Conservation (phyloP, 2,888 invertebrate genomes). For the Eulithis prunata region DNA sequence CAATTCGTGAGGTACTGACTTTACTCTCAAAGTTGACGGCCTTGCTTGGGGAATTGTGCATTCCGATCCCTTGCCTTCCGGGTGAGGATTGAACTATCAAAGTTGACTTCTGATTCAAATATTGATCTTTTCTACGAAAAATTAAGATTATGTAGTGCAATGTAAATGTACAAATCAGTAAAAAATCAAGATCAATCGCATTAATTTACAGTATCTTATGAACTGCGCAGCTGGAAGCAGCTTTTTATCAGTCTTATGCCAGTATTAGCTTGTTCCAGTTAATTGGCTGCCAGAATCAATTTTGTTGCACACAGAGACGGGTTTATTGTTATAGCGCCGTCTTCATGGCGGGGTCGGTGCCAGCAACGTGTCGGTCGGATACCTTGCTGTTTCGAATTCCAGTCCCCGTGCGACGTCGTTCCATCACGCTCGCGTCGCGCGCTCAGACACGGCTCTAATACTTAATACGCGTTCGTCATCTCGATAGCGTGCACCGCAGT, state of each 20-base stretch:
- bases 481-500: conserved; percentile 41
- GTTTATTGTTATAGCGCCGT: conserved; percentile 47
- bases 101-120: conserved; percentile 3
- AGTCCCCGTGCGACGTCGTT: conserved; percentile 64
- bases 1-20: conserved; percentile 30
- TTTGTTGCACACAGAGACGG: conserved; percentile 31
- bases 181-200: neutral
- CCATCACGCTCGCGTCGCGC: conserved; percentile 58
- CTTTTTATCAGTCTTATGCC: conserved; percentile 27
- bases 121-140: too few relatives aligned
- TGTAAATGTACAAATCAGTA: neutral
- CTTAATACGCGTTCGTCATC: conserved; percentile 40
- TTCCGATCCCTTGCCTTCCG: conserved; percentile 30
- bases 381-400: conserved; percentile 61
- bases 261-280: conserved; percentile 40
- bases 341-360: conserved; percentile 52
- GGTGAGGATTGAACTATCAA: neutral
- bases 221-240: conserved; percentile 26
- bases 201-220: conserved; percentile 2
- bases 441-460: conserved; percentile 29
- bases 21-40: conserved; percentile 33
- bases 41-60: conserved; percentile 33
- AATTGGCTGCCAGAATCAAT: conserved; percentile 49
- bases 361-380: conserved; percentile 48
- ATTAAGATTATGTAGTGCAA: too few relatives aligned